Evolutionary conservation across 2,113 vertebrate genomes (phyloP).

Genomic region (Perognathus longimembris): DNA sequence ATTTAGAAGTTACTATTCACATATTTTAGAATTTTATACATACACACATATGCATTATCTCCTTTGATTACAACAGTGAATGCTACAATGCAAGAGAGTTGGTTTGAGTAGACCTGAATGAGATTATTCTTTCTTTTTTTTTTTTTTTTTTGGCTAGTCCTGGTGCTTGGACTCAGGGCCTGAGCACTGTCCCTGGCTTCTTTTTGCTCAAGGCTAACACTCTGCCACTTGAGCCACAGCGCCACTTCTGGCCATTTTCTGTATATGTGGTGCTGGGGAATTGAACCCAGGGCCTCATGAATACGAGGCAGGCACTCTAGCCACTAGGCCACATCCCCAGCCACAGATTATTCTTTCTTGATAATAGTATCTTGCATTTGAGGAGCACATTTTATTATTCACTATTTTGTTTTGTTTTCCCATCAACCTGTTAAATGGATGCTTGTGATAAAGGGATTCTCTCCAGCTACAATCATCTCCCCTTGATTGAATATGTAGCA

Average conservation of each 20-base stretch:
- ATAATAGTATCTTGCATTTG: conserved; percentile 16
- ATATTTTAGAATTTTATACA: conserved; percentile 48
- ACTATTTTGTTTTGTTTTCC: conserved; percentile 55
- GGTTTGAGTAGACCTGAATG: neutral
- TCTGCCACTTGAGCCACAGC: too few relatives aligned
- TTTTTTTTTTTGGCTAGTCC: too few relatives aligned
- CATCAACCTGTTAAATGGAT: neutral
- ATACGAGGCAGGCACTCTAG: too few relatives aligned
- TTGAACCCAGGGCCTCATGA: too few relatives aligned
- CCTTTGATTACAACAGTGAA: conserved; percentile 31
- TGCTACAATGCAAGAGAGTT: conserved; percentile 7
- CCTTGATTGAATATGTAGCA: neutral
- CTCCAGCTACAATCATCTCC: neutral
- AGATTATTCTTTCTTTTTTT: conserved; percentile 19
- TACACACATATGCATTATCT: conserved; percentile 24
- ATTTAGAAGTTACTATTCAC: conserved; percentile 27
- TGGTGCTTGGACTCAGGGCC: too few relatives aligned
- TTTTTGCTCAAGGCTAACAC: too few relatives aligned
- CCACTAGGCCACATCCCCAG: too few relatives aligned
- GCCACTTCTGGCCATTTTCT: too few relatives aligned
- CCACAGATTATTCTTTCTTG: conserved; percentile 32
- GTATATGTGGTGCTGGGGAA: too few relatives aligned
- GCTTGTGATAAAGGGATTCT: conserved; percentile 1
- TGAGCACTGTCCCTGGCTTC: too few relatives aligned
- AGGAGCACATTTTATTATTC: conserved; percentile 34